phyloP scores from a whole-genome alignment of 2,797 vertebrate species.

The Graptemys geographica region DNA sequence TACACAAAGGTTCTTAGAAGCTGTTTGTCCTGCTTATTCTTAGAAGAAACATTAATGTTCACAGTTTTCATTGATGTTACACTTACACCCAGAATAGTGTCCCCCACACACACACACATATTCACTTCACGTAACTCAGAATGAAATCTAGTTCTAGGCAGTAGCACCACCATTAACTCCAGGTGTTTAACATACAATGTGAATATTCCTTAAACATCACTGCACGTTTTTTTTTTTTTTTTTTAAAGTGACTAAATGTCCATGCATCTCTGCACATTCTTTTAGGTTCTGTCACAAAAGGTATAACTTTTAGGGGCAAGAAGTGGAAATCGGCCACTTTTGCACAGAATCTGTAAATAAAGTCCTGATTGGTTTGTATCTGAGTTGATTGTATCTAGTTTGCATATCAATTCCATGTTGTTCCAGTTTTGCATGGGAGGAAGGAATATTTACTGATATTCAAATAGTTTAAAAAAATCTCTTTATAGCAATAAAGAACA shows the following conservation, averaged over 20 bases:
- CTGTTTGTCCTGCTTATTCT: neutral
- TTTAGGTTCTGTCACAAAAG: neutral
- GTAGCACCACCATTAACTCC: neutral
- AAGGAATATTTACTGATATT: neutral
- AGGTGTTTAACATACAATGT: neutral
- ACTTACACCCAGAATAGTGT: neutral
- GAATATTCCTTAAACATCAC: conserved; percentile 13
- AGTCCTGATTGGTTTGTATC: neutral
- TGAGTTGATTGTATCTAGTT: no score
- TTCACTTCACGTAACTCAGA: neutral
- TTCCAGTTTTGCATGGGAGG: neutral
- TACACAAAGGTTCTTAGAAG: neutral
- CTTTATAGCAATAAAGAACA: neutral
- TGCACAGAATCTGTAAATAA: neutral
- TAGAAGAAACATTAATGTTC: neutral
- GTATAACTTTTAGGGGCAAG: neutral
- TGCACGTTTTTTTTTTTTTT: neutral
- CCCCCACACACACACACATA: fast-evolving
- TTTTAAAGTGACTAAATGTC: neutral
- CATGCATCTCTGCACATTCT: neutral
- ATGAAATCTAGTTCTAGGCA: neutral
- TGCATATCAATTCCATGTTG: no score
- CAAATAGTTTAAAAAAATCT: neutral
- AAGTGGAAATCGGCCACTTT: neutral
- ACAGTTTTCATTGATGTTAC: neutral